These are phyloP conservation scores for Helicoverpa assulta DNA, from an alignment of 2,888 invertebrate species.

Conservation along the genomic window DNA sequence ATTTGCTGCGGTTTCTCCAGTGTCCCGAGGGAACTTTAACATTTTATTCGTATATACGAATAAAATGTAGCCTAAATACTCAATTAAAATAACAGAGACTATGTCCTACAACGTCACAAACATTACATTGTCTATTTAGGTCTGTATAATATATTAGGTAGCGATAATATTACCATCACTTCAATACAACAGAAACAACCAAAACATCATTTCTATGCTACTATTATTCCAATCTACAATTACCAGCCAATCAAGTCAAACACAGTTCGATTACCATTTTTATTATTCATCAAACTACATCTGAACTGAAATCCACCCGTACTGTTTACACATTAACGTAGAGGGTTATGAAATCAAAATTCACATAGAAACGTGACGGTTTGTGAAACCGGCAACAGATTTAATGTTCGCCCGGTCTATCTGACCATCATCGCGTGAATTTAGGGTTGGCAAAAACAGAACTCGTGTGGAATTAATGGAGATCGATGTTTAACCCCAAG, in stretches of 20 bases:
- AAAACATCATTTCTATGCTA: not conserved
- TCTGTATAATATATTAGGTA: too few relatives aligned
- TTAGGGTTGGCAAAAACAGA: conserved; percentile 71
- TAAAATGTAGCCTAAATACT: too few relatives aligned
- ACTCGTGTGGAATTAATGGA: conserved; percentile 71
- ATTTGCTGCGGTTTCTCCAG: too few relatives aligned
- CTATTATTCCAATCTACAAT: not conserved
- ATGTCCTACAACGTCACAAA: too few relatives aligned
- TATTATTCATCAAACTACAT: conserved; percentile 18
- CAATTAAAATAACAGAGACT: too few relatives aligned
- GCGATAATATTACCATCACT: not conserved
- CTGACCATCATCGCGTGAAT: conserved; percentile 72
- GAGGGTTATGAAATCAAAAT: conserved; percentile 58
- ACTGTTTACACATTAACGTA: conserved; percentile 58
- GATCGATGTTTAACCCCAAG: conserved; percentile 66
- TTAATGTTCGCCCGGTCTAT: conserved; percentile 68
- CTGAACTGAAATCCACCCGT: conserved; percentile 11
- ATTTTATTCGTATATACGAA: too few relatives aligned
- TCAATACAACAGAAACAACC: not conserved
- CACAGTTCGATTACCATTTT: conserved; percentile 23
- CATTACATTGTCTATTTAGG: too few relatives aligned
- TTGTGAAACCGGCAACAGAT: conserved; percentile 46
- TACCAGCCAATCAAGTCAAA: conserved; percentile 17
- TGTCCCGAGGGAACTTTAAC: too few relatives aligned
- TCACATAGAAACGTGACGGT: conserved; percentile 52